phyloP scores from a whole-genome alignment of 2,888 invertebrate species.

The Anoplius nigerrimus region DNA sequence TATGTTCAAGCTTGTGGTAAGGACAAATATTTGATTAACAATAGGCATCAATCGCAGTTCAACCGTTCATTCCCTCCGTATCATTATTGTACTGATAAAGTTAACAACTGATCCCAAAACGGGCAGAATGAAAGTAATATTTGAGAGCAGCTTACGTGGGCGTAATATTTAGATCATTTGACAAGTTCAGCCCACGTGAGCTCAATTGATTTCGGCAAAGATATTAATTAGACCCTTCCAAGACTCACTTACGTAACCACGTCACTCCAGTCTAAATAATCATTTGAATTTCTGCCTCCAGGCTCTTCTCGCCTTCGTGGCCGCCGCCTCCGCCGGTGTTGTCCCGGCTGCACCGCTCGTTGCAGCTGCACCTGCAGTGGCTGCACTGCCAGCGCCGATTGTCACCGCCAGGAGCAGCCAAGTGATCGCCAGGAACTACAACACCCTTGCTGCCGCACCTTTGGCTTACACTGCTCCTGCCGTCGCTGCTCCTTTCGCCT shows the following conservation, averaged over 20 bases:
- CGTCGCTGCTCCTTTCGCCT: conserved; percentile 72
- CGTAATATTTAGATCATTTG: too few species aligned
- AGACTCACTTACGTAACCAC: too few species aligned
- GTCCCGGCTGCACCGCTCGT: conserved; percentile 62
- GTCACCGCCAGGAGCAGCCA: conserved; percentile 83
- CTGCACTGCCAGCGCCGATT: conserved; percentile 74
- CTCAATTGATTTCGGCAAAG: not conserved
- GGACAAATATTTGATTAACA: too few species aligned
- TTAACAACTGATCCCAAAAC: too few species aligned
- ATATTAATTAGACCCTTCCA: too few species aligned
- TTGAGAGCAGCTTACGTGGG: too few species aligned
- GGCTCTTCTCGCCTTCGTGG: conserved; percentile 72
- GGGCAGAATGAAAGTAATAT: too few species aligned
- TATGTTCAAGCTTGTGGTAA: conserved; percentile 68
- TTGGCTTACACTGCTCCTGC: conserved; percentile 76
- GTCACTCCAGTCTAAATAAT: too few species aligned
- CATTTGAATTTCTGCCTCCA: conserved; percentile 48
- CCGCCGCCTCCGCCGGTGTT: conserved; percentile 71
- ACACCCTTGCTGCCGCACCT: conserved; percentile 77
- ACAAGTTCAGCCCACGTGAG: not conserved
- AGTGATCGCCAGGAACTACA: conserved; percentile 80
- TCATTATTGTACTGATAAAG: too few species aligned
- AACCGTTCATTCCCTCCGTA: too few species aligned
- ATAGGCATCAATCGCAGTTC: too few species aligned
- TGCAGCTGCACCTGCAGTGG: conserved; percentile 55